phyloP scores from a whole-genome alignment of 2,113 vertebrate genomes.

The Dicerorhinus sumatrensis region DNA sequence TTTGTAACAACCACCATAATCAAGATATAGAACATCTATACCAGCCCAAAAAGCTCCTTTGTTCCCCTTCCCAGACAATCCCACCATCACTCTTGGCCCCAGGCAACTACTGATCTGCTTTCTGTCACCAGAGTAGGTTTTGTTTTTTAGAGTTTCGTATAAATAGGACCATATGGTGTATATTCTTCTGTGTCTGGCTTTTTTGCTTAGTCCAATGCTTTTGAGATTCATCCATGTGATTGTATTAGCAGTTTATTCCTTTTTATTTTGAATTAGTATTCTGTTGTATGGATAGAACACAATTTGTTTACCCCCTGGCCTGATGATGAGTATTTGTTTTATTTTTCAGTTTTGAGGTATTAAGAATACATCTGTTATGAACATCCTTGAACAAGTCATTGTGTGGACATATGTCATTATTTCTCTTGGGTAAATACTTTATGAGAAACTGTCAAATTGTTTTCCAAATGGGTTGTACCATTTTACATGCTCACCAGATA shows the following conservation, averaged over 20 bases:
- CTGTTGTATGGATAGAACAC: neutral
- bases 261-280: neutral
- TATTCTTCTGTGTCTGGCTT: neutral
- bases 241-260: neutral
- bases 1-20: neutral
- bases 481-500: neutral
- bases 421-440: slow-evolving; percentile 8
- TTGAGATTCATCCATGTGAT: neutral
- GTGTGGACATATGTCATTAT: neutral
- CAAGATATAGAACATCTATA: neutral
- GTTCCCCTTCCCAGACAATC: neutral
- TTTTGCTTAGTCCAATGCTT: slow-evolving; percentile 2
- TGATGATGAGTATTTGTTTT: neutral
- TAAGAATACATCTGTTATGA: neutral
- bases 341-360: neutral
- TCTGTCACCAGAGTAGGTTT: neutral
- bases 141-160: neutral
- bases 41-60: neutral
- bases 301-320: neutral
- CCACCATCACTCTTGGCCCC: neutral
- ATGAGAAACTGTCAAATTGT: neutral
- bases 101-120: neutral
- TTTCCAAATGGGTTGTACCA: neutral
- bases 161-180: neutral
- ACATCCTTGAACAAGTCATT: neutral